phyloP scores from a whole-genome alignment of 2,888 invertebrate genomes.

The Euplagia quadripunctaria region DNA sequence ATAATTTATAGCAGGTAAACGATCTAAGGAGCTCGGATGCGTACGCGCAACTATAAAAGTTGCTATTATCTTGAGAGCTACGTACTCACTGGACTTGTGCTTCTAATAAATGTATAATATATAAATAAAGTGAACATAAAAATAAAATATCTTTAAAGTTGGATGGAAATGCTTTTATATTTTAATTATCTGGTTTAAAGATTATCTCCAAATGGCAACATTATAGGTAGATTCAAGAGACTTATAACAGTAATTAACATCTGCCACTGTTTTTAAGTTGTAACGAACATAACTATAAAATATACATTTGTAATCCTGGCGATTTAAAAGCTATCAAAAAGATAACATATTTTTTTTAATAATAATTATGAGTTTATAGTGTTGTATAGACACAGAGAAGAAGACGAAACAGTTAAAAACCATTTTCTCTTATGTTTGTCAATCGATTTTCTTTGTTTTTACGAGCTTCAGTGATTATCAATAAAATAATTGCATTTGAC shows the following conservation, averaged over 20 bases:
- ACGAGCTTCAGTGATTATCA: too few species aligned
- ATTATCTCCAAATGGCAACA: background rate
- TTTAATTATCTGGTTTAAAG: background rate
- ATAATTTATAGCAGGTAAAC: slow-evolving; percentile 75
- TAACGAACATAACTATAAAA: background rate
- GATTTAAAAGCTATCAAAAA: background rate
- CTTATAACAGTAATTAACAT: background rate
- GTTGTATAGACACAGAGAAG: too few species aligned
- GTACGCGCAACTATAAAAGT: slow-evolving; percentile 73
- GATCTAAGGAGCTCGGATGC: slow-evolving; percentile 68
- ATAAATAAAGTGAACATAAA: background rate
- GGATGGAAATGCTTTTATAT: background rate
- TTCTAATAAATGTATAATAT: background rate
- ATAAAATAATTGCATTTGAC: too few species aligned
- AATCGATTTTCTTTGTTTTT: too few species aligned
- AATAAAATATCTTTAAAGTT: background rate
- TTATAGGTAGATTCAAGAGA: background rate
- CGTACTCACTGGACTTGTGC: slow-evolving; percentile 47
- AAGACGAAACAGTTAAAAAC: too few species aligned
- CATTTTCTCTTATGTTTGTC: too few species aligned
- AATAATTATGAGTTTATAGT: background rate
- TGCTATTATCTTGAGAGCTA: slow-evolving; percentile 70
- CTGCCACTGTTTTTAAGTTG: background rate
- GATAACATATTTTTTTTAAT: background rate
- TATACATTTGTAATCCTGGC: background rate